phyloP scores from a whole-genome alignment of 2,113 vertebrate species.

The Arenaria interpres region DNA sequence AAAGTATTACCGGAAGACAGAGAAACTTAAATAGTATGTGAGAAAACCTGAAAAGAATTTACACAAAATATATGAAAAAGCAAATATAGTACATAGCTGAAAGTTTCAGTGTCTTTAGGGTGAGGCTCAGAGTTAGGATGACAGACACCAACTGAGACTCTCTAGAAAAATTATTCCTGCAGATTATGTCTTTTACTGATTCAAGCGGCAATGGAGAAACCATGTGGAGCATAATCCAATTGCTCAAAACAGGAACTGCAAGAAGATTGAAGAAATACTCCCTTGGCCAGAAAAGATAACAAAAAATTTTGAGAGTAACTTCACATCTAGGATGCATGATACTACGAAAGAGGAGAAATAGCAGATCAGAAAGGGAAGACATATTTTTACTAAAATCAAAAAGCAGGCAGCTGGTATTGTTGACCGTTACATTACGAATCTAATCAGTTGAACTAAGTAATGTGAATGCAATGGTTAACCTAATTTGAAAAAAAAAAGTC shows the following conservation, averaged over 20 bases:
- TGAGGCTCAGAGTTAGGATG: neutral
- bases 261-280: neutral
- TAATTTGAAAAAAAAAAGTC: neutral
- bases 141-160: neutral
- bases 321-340: neutral
- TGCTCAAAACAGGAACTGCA: neutral
- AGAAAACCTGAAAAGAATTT: neutral
- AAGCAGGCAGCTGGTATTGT: neutral
- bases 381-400: neutral
- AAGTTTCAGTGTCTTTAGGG: neutral
- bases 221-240: neutral
- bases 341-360: neutral
- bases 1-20: neutral
- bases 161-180: neutral
- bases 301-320: neutral
- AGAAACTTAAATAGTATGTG: neutral
- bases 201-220: neutral
- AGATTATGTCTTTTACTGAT: neutral
- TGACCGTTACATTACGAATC: neutral
- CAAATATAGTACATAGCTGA: neutral
- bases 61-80: neutral
- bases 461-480: neutral
- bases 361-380: neutral
- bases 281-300: neutral
- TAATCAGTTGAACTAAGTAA: neutral